Evolutionary conservation across 1,140 invertebrate genomes (phyloP), one percentile per base, ranked within the genome.

Genomic region (Hermatobates lingyangjiaoensis): DNA sequence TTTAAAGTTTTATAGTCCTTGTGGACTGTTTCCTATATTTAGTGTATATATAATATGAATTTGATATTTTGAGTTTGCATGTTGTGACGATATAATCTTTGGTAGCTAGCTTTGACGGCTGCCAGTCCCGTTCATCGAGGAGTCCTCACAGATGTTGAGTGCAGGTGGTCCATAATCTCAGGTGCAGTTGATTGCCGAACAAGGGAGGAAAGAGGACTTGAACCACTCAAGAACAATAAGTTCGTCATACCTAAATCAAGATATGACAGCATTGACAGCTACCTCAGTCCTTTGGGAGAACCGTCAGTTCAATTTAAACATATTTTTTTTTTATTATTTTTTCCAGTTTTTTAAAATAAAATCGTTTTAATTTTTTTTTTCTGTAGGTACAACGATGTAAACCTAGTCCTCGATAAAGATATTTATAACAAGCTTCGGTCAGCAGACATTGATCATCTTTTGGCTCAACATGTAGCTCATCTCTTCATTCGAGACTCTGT

Each of bases 401-500:
- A 81, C 21, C 67, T 99, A 23, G 77, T 84, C 5, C 88, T 92
- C 63, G 90, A 98, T 61, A 65, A 83, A 59, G 72, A 78, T 2
- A 77, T 94, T 52, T 92, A 86, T 63, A 67, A 83, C 30, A 76
- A 85, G 56, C 74, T 99, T 24, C 64, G 80, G 21, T 79, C 86
- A 46, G 86, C 82, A 62, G 89, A 82, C 50, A 90, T 98, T 56
- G 92, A 97, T 69, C 80, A 83, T 62, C 70, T 87, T 39, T 68
- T 98, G 52, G 87, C 94, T 10, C 77, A 88, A 66, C 96, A 99
- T 65, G 79, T 99, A 56, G 91, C 95, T 34, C 96, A 99, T 72
- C 74, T 99, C 45, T 99, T 99, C 65, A 98, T 99, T 54, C 74
- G 96, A 39, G 96, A 99, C 68, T 87, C 94, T 0, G 83, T 99